Evolutionary conservation across 2,797 vertebrate genomes (phyloP), one percentile per base, ranked within the genome.

Genomic region (Petrocephalus sullivani): DNA sequence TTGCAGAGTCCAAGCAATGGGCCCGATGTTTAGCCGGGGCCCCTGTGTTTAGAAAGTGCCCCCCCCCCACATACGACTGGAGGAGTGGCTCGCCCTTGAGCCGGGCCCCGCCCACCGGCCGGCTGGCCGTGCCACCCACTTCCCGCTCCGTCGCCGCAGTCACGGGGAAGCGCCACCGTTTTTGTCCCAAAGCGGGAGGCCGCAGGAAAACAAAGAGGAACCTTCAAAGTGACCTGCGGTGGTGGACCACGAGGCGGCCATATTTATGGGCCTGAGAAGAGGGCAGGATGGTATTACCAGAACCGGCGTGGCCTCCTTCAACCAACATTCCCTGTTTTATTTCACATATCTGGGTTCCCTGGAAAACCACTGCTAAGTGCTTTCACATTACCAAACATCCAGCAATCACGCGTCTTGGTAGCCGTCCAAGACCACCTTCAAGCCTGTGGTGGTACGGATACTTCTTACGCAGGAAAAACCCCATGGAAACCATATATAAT

Each of bases 371-470:
- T 94, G 91, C 95, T 98, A 97, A 98, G 96, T 97, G 95, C 96
- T 97, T 97, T 97, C 96, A 96, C 93, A 95, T 97, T 97, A 94
- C 94, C 93, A 91, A 94, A 94, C 95, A 96, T 95, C 94, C 93
- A 94, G 90, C 94, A 94, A 94, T 92, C 93, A 93, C 92, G 92
- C 90, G 60, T 92, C 93, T 94, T 96, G 96, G 95, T 96, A 92
- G 90, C 94, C 88, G 93, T 97, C 96, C 97, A 97, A 96, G 97
- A 97, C 97, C 97, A 98, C 97, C 97, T 94, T 92, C 93, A 93
- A 91, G 94, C 94, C 91, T 92, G 93, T 67, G 84, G 67, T 58
- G 84, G 58, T 23, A 49, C 14, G 60, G 33, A 21, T 54, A 57
- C 88, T 21, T 64, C 28, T n/a, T 54, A 88, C 21, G 12, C 37